phyloP scores from a whole-genome alignment of 2,113 vertebrate species.

The Agelaius phoeniceus region DNA sequence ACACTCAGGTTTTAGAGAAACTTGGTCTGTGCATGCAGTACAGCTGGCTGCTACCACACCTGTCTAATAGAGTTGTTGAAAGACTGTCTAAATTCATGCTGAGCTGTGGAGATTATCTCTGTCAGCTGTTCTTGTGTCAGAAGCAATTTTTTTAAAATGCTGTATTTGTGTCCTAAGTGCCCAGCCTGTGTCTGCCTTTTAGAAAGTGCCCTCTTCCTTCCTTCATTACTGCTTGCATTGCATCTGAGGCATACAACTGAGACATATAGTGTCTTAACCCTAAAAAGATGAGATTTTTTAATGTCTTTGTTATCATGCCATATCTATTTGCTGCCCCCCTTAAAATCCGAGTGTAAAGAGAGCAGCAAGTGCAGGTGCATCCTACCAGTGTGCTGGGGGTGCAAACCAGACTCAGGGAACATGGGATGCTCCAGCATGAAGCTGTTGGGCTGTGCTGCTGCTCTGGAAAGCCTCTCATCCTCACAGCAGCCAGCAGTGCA shows the following conservation, averaged over 20 bases:
- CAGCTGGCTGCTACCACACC: constrained; percentile 47
- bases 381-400: background rate
- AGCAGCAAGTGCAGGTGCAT: background rate
- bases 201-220: background rate
- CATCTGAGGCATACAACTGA: background rate
- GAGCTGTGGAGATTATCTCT: constrained; percentile 49
- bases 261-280: background rate
- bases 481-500: background rate
- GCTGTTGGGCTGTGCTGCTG: background rate
- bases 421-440: background rate
- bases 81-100: constrained; percentile 31
- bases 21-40: background rate
- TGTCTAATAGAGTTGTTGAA: constrained; percentile 38
- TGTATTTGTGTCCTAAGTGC: background rate
- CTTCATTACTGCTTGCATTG: background rate
- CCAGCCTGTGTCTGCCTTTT: background rate
- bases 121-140: constrained; percentile 40
- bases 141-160: constrained; percentile 31
- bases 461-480: background rate
- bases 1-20: background rate
- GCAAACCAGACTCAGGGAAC: background rate
- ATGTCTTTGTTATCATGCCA: background rate
- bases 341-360: background rate
- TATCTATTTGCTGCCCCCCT: background rate
- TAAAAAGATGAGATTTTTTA: background rate